Evolutionary conservation across 2,888 invertebrate species (phyloP), one percentile per base, ranked within the genome.

Genomic region (Epinotia ramella): DNA sequence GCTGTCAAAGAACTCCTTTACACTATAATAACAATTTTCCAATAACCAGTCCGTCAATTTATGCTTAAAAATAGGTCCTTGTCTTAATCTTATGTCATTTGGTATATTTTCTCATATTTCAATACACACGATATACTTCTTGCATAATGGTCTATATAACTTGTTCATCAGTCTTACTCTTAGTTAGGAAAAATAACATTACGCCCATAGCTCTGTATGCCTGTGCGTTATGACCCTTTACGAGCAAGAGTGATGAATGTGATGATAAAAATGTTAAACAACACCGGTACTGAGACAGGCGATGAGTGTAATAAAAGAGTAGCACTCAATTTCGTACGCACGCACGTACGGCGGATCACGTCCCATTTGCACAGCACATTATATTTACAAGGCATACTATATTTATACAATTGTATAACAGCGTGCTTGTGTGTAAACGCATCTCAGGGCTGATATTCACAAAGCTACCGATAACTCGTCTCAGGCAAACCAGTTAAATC

Each of bases 301-400:
- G 7, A 40, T 40, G 56, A 20, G 12, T 18, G 11, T 64, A 69
- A 70, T 74, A 74, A 74, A 74, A 57, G 59, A 64, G 59, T 64
- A 28, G 49, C 69, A 70, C 69, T 65, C 69, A 74, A 74, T 74
- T 74, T 59, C 46, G 62, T 20, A 9, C 59, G 33, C 74, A 70
- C 74, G 69, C 69, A 63, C 73, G 18, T 33, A 20, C 73, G 18
- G 2, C 59, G 24, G 69, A 74, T 59, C 69, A 65, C 64, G 49
- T 70, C 33, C 64, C 74, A 65, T 74, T 73, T 74, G 49, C 64
- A 12, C 57, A 49, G 28, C 20, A 57, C 73, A 74, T 74, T 74
- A 74, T 74, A 74, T 74, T 69, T 64, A 69, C 63, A 74, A 69
- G 63, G 44, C 16, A 56, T 68, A 73, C 69, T 74, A 74, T 74